Evolutionary conservation across 92 coral and sea anemone species (phyloP).

Genomic region (Zoanthus sociatus): DNA sequence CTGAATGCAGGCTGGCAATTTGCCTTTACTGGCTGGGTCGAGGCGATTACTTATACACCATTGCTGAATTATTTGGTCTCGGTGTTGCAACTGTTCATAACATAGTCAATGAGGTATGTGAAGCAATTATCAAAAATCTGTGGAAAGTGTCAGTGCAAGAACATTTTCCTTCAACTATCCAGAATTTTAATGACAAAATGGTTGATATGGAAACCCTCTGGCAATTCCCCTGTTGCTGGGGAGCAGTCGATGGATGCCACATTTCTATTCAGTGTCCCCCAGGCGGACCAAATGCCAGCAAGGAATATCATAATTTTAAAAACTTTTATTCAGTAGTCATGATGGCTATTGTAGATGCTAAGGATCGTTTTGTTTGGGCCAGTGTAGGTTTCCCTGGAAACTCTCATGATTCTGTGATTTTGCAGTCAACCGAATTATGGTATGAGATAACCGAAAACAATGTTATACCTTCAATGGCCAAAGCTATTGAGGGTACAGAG

Average conservation of each 20-base stretch:
- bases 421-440: neutral
- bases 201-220: neutral
- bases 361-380: neutral
- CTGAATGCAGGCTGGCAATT: neutral
- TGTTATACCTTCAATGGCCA: neutral
- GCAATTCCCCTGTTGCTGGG: neutral
- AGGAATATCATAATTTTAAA: neutral
- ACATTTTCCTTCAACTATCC: neutral
- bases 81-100: neutral
- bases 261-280: neutral
- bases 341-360: neutral
- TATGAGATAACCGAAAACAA: neutral
- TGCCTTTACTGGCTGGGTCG: neutral
- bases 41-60: neutral
- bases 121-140: neutral
- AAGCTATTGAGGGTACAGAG: neutral
- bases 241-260: neutral
- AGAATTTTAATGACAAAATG: neutral
- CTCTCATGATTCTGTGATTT: neutral
- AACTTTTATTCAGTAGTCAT: neutral
- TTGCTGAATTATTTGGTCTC: neutral
- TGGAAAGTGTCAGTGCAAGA: neutral
- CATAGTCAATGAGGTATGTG: neutral
- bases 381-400: neutral
- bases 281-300: neutral